A percentile compares a stretch with the other conserved stretches of the same genome.
Evolutionary conservation across 1,140 invertebrate species (phyloP).

Genomic region (Drosophila nebulosa): DNA sequence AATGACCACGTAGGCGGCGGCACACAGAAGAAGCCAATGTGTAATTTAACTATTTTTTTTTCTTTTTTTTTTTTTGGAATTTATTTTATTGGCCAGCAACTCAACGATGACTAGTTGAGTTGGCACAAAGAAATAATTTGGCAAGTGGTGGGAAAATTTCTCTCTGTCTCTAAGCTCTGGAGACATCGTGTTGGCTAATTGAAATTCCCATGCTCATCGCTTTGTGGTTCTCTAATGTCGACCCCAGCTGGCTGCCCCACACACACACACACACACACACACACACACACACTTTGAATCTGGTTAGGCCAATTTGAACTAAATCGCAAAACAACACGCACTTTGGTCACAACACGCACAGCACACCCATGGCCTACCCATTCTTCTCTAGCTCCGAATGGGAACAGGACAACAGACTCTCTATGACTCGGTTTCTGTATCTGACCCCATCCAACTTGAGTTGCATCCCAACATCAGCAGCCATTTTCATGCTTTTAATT

Average conservation of each 20-base stretch:
- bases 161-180: constrained; percentile 40
- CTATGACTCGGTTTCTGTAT: constrained; percentile 20
- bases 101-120: background rate
- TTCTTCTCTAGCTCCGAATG: background rate
- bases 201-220: constrained; percentile 60
- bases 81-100: constrained; percentile 50
- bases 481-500: constrained; percentile 74
- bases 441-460: constrained; percentile 5
- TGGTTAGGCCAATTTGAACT: constrained; percentile 45
- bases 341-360: constrained; percentile 42
- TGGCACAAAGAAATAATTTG: constrained; percentile 44
- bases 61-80: constrained; percentile 15
- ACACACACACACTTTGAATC: constrained; percentile 32
- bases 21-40: constrained; percentile 55
- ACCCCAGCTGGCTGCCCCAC: constrained; percentile 42
- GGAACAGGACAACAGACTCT: constrained; percentile 20
- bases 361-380: too few species aligned
- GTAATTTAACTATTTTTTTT: constrained; percentile 44
- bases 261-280: constrained; percentile 12
- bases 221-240: constrained; percentile 51
- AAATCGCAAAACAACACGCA: constrained; percentile 52
- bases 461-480: constrained; percentile 53
- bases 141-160: constrained; percentile 54
- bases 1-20: constrained; percentile 60
- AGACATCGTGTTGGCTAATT: constrained; percentile 41